Percentiles rank a stretch among this genome's conserved stretches.
phyloP scores from a whole-genome alignment of 2,113 vertebrate genomes.

The Alligator sinensis region DNA sequence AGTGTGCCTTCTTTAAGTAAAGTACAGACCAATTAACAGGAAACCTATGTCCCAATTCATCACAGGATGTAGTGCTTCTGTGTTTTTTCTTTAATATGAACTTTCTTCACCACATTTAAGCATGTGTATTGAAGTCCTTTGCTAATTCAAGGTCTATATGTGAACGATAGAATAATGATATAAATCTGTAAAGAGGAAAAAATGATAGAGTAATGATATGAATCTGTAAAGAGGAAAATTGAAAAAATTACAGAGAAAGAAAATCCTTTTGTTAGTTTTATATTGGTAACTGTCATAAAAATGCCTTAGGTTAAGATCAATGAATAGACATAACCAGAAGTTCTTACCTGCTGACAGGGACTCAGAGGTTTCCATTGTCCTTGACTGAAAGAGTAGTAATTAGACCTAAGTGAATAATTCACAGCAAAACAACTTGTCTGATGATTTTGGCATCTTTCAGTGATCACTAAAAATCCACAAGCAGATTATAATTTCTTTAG shows the following conservation, averaged over 20 bases:
- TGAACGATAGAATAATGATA: neutral
- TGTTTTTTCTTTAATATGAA: neutral
- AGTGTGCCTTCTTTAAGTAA: constrained; percentile 32
- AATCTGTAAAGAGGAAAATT: neutral
- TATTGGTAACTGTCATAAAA: neutral
- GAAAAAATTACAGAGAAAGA: neutral
- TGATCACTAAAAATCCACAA: constrained; percentile 25
- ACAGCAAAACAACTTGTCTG: constrained; percentile 26
- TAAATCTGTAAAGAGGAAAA: neutral
- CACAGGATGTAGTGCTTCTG: neutral
- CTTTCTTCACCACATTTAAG: neutral
- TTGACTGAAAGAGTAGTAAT: constrained; percentile 29
- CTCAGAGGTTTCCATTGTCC: constrained; percentile 31
- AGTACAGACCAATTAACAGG: constrained; percentile 18
- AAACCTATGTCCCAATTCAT: neutral
- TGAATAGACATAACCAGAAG: neutral
- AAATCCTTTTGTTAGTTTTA: neutral
- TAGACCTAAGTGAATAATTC: constrained; percentile 46
- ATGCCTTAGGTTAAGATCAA: neutral
- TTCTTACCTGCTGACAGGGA: constrained; percentile 36
- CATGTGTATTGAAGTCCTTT: neutral
- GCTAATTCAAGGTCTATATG: neutral
- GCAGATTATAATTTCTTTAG: constrained; percentile 3
- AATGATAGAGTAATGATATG: neutral
- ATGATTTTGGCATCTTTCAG: constrained; percentile 29